Base-by-base conservation (phyloP, 2,113 vertebrate species). In the Crypturellus undulatus region DNA sequence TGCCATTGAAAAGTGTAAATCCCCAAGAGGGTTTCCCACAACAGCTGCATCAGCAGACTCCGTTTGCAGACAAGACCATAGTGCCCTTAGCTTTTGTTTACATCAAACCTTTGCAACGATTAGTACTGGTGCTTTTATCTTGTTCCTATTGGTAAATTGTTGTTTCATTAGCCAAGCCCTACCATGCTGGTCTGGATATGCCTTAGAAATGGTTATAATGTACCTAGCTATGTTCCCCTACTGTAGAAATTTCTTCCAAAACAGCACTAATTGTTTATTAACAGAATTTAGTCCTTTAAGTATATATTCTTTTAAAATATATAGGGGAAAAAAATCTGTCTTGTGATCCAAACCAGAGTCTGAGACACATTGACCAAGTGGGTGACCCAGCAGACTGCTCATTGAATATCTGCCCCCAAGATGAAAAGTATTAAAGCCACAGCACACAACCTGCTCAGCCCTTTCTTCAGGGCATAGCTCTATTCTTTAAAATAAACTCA, bases 1-100 rank as follows among this genome's bases (percentile, higher is more conserved):
- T 71, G 69, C 80, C 89, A 90, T 38, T 70, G 21, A 77, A 26
- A 84, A 82, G n/a, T 22, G 40, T 51, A 88, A 93, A 92, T 54
- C 64, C 85, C 38, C 64, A 78, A 21, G 82, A 93, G 8, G 8
- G 16, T 80, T 88, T 79, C 62, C 65, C 75, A 82, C 16, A 85
- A 75, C 89, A 96, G 84, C 67, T 91, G 63, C 67, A 83, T 45
- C 67, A 85, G 63, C 59, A 95, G 89, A 93, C 93, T 70, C 79
- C 68, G 80, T n/a, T 62, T 85, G 64, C 26, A 36, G 36, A 70
- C 45, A 94, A 85, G 89, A 67, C 45, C 32, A 18, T 83, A 75
- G 38, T 36, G 24, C 12, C 22, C 40, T 77, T 43, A 59, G 45
- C 51, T 78, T 94, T 91, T 79, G 75, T 82, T 87, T 75, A 79